Evolutionary conservation across 2,113 vertebrate species (phyloP), one percentile per base, ranked within the genome.

Genomic region (Stercorarius parasiticus): DNA sequence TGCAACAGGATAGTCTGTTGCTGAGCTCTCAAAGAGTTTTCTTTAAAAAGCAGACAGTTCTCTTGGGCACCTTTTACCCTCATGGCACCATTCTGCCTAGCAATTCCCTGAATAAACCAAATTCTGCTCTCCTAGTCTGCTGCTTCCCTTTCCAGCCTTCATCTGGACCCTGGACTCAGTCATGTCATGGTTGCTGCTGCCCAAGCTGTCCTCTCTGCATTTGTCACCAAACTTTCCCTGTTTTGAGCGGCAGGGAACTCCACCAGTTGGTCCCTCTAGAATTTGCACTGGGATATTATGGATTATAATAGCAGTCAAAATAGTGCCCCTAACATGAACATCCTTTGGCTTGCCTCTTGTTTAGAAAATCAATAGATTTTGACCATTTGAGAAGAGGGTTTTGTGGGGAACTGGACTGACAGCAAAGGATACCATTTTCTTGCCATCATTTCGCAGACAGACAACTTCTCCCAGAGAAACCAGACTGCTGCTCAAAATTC

Each of bases 401-500:
- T 95, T 34, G 8, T 19, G 23, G 36, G 25, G 3, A 61, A 50
- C 43, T 47, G 56, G 12, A 72, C 40, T 88, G 59, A 80, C 86
- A 95, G 50, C 10, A 64, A 81, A 82, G 47, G 45, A 58, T 82
- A 92, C 65, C 10, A 32, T 93, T 94, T 92, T 67, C 38, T 91
- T 88, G 81, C 74, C 82, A 6, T 38, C 30, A 3, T 69, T 84
- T 66, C 9, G 4, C n/a, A 86, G 74, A 72, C 74, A 94, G 61
- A 43, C 71, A 82, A 36, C 32, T 85, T 78, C 77, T 91, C 89
- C 74, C 7, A 19, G 78, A 73, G 93, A 95, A 90, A 61, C 26
- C 34, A n/a, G 67, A 42, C 30, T 69, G 55, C 80, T 96, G 56
- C 52, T 97, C 70, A 94, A 93, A 93, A 93, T 84, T 76, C 85